Percentiles rank a stretch among this genome's conserved stretches.
These are phyloP conservation scores for Muscina levida DNA, from an alignment of 2,888 invertebrate species.

Conservation along the genomic window DNA sequence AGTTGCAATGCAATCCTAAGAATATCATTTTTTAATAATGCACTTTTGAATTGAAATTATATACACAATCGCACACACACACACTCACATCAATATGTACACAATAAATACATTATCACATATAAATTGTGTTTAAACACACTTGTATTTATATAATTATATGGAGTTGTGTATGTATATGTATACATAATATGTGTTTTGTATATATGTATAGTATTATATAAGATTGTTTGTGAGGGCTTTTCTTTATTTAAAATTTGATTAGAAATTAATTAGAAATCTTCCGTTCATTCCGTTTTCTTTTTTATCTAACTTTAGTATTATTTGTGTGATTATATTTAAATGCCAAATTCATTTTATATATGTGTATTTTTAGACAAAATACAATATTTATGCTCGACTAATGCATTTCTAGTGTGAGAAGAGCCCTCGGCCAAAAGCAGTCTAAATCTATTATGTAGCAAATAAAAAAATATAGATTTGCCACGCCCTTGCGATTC, in stretches of 20 bases:
- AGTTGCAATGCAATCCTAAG: conserved; percentile 1
- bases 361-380: background rate
- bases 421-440: no score
- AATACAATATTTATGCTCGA: no score
- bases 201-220: background rate
- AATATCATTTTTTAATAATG: conserved; percentile 54
- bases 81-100: background rate
- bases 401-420: no score
- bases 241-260: conserved; percentile 49
- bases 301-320: conserved; percentile 14
- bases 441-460: no score
- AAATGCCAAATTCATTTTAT: background rate
- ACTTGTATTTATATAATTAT: no score
- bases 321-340: conserved; percentile 9
- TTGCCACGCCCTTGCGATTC: no score
- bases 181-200: background rate
- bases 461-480: no score
- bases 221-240: background rate
- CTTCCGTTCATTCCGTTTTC: background rate
- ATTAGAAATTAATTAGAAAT: conserved; percentile 62
- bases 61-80: conserved; percentile 11
- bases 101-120: background rate
- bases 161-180: background rate
- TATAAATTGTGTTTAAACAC: background rate
- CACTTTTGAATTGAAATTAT: conserved; percentile 46